Evolutionary conservation across 1,140 invertebrate species (phyloP), one percentile per base, ranked within the genome.

Genomic region (Papilio polytes): DNA sequence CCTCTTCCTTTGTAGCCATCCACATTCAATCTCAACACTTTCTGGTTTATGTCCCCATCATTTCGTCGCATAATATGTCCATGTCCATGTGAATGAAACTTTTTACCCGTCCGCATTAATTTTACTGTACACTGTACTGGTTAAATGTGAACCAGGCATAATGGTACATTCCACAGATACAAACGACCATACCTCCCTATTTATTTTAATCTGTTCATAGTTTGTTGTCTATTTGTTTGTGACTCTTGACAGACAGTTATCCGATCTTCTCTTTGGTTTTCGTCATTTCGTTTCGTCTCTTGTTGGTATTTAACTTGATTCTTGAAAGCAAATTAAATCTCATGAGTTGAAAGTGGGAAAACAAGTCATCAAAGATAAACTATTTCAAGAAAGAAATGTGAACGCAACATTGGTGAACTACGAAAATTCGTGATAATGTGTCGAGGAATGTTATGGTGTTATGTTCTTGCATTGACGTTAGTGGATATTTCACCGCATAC

Each of bases 401-500:
- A 93, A 88, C 85, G 36, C 88, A 91, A 89, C 77, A 86, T 82
- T 88, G 84, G 44, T 84, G 72, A 85, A 86, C 80, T 83, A 80
- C 74, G 85, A 89, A 77, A 84, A 88, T 81, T 87, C 70, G 78
- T 78, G 79, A 92, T 90, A 90, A 94, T 94, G 93, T 92, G 86
- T 91, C 87, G 88, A 81, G 92, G 92, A 89, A 86, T 91, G 82
- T 87, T 94, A 84, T 93, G 91, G 92, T 92, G 87, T 91, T 94
- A 93, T 81, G 87, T 93, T 87, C 91, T 94, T 85, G 83, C 92
- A 86, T 88, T 94, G 86, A 93, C 92, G 78, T 89, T 93, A 80
- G 87, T 94, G 84, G 92, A 94, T 91, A 89, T 93, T 88, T 91
- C 93, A 70, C 86, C 92, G 56, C 93, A 94, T 81, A 91, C 89